Base-by-base conservation (phyloP, 1,140 invertebrate species). In the Lepidurus arcticus region DNA sequence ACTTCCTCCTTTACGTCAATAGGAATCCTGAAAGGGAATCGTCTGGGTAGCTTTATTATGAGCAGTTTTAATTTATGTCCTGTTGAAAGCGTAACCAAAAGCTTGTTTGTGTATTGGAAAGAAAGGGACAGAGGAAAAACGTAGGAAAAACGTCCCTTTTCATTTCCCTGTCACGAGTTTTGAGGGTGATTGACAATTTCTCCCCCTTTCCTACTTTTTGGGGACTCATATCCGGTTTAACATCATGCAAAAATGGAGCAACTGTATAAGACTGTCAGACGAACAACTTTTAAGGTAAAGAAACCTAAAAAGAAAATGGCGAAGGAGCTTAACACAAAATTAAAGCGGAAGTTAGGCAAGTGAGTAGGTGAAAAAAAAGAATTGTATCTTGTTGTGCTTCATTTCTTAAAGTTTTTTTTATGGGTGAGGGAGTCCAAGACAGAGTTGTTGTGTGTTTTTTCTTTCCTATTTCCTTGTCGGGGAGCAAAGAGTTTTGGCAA, bases 271-370 rank as follows among this genome's bases (percentile, higher is more conserved):
- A 34, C 34, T 2, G 34, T 34, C 2, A 34, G 21, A 65, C 21
- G 53, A 13, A 65, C 53, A 65, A 65, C 16, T 65, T 65, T 13
- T 13, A 65, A 65, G 21, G 53, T n/a, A 9, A 65, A 65, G 53
- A 65, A 65, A 65, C 53, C 53, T 65, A 65, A 65, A 65, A 65
- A 65, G 13, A 65, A 65, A 65, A 65, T 65, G 21, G 53, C 53
- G 21, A 34, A 34, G 21, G n/a, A 65, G n/a, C 13, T 21, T 65
- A n/a, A n/a, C n/a, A 65, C 16, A 21, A 13, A 65, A n/a, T 7
- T 21, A 65, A 65, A 65, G 13, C 53, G 53, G 53, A 65, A 65
- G 53, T 34, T 65, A 65, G 53, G 53, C 13, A 65, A 21, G 21
- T 21, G 16, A 65, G 16, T 65, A 34, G 34, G 34, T 34, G 34